These are phyloP conservation scores for Apocheima hispidaria DNA, from an alignment of 2,888 invertebrate genomes.

Conservation along the genomic window DNA sequence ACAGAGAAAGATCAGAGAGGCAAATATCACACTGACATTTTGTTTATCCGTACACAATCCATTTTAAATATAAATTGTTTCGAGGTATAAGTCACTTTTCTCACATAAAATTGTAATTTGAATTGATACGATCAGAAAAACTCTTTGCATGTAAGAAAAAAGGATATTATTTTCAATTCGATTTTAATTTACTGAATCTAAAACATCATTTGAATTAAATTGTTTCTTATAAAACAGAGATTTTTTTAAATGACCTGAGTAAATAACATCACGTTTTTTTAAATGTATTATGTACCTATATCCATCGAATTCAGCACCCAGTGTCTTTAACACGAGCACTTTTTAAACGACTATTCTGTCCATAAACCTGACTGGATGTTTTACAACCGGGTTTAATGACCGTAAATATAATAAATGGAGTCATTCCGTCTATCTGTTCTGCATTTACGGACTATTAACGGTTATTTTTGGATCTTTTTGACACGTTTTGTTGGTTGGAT, in stretches of 20 bases:
- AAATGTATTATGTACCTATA: too few species aligned
- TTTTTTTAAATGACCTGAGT: neutral
- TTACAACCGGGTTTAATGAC: constrained; percentile 39
- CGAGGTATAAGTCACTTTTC: neutral
- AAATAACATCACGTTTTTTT: neutral
- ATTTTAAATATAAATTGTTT: too few species aligned
- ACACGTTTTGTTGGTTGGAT: constrained; percentile 23
- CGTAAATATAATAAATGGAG: constrained; percentile 44
- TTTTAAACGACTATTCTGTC: constrained; percentile 26
- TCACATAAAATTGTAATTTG: neutral
- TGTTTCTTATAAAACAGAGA: neutral
- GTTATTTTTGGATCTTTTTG: constrained; percentile 28
- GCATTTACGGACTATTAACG: constrained; percentile 27
- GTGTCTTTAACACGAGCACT: constrained; percentile 24
- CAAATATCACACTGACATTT: too few species aligned
- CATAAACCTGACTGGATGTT: constrained; percentile 29
- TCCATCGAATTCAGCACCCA: constrained; percentile 14
- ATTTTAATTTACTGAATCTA: neutral
- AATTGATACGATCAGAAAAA: neutral
- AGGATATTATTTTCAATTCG: neutral
- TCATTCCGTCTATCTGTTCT: constrained; percentile 35
- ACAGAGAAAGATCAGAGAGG: too few species aligned
- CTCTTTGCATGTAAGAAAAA: neutral
- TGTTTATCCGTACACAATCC: too few species aligned
- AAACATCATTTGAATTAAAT: too few species aligned